Base-by-base conservation (phyloP, 2,113 vertebrate species). In the Mirounga angustirostris region DNA sequence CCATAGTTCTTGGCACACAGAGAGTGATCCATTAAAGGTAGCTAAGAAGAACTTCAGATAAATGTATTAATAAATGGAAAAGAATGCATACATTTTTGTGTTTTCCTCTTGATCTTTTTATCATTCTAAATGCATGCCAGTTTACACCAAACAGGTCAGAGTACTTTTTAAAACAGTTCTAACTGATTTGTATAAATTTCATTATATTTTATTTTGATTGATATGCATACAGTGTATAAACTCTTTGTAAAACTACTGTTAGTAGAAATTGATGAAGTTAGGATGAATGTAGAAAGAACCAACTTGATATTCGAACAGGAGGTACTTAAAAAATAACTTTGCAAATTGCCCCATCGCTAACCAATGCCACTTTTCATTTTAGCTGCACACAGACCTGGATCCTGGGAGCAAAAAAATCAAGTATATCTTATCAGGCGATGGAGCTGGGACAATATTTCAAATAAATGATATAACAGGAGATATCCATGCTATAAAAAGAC, bases 401-500 rank as follows among this genome's bases (percentile, higher is more conserved):
- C 99, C 99, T 78, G 99, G 99, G 59, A 98, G 91, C 98, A 99
- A 99, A 98, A 99, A 99, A 98, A 99, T 99, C 98, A 99, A 99
- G 97, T 99, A 99, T 7, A 99, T 99, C 69, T 98, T 99, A 43
- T 99, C 99, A 0, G 99, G 99, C 30, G 99, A 99, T 94, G 99
- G 99, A 82, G 99, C 99, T 46, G 99, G 99, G 74, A 99, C 99
- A 97, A 99, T 99, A 99, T 99, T 99, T 87, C 99, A 99, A 98
- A 99, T 99, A 98, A 99, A 99, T 7, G 99, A 99, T 96, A 97
- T 99, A 97, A 99, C 99, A 0, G 99, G 99, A 81, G 99, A 99
- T 98, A 99, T 99, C 97, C 99, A 99, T 6, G 99, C 99, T 85
- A 99, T 99, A 99, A 99, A 99, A 98, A 99, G 99, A 98, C 99